Evolutionary conservation across 2,797 vertebrate species (phyloP).

Genomic region (Cossypha dichroa): DNA sequence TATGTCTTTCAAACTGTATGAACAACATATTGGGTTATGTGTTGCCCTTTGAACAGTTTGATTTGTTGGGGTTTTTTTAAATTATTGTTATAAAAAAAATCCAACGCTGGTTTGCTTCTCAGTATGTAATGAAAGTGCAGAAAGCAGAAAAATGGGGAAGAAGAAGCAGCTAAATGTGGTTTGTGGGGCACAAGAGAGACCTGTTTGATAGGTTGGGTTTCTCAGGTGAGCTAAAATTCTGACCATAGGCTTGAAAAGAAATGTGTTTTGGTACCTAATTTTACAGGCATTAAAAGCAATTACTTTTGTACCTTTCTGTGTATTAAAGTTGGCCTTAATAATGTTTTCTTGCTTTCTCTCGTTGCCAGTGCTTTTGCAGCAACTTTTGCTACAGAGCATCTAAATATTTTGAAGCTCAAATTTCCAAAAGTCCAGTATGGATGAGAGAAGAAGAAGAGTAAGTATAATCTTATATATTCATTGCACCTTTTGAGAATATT

Average conservation of each 20-base stretch:
- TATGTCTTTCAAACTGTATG: neutral
- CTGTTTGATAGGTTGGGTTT: neutral
- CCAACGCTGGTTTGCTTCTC: neutral
- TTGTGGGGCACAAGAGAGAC: neutral
- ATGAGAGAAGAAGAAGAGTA: slow-evolving; percentile 89
- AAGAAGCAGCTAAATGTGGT: neutral
- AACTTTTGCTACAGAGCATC: slow-evolving; percentile 96
- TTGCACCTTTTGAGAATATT: neutral
- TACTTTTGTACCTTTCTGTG: neutral
- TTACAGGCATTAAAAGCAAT: neutral
- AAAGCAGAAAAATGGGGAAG: neutral
- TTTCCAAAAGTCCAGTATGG: slow-evolving; percentile 91
- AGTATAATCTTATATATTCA: neutral
- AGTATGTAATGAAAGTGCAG: neutral
- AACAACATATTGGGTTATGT: neutral
- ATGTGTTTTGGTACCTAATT: neutral
- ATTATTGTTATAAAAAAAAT: neutral
- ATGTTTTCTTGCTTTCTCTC: neutral
- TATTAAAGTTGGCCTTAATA: neutral
- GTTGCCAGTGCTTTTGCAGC: slow-evolving; percentile 90
- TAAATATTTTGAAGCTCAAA: slow-evolving; percentile 91
- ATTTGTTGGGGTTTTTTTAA: fast-evolving
- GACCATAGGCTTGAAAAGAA: neutral
- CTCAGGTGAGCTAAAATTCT: neutral
- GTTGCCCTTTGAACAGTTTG: neutral